Percentiles rank a stretch among this genome's conserved stretches.
phyloP scores from a whole-genome alignment of 2,797 vertebrate species.

The Malurus splendens region DNA sequence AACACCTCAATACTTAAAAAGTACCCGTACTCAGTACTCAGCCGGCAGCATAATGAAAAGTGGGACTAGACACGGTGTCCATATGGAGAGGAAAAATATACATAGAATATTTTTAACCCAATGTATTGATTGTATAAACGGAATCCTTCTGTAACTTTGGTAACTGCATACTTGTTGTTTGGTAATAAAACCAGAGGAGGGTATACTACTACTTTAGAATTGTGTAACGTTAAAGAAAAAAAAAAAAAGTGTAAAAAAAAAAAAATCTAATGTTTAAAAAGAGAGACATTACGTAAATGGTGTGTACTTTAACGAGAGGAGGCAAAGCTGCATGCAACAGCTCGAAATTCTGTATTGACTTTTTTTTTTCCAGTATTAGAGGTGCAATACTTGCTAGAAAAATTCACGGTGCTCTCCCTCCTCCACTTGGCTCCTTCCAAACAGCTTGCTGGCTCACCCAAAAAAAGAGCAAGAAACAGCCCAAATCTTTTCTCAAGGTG shows the following conservation, averaged over 20 bases:
- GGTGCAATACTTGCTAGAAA: conserved; percentile 79
- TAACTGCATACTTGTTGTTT: conserved; percentile 77
- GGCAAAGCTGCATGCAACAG: conserved; percentile 81
- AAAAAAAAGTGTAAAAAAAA: background rate
- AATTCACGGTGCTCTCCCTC: conserved; percentile 50
- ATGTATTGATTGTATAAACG: conserved; percentile 79
- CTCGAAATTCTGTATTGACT: conserved; percentile 73
- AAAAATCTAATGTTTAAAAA: conserved; percentile 68
- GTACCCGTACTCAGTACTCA: conserved; percentile 97
- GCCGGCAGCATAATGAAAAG: conserved; percentile 95
- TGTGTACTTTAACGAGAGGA: conserved; percentile 65
- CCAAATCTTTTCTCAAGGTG: background rate
- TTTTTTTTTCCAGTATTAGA: conserved; percentile 75
- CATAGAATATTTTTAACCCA: conserved; percentile 78
- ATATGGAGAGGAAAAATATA: conserved; percentile 89
- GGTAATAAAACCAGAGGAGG: conserved; percentile 77
- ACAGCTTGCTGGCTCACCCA: background rate
- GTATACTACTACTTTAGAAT: conserved; percentile 74
- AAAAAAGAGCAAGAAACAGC: background rate
- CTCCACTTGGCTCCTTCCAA: conserved; percentile 26
- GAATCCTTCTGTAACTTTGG: conserved; percentile 81
- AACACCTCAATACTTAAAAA: conserved; percentile 98
- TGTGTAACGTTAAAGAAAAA: conserved; percentile 75
- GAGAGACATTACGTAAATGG: conserved; percentile 71
- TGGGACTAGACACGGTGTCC: conserved; percentile 94